Percentiles rank a stretch among this genome's conserved stretches.
Conservation (phyloP, 2,797 vertebrate genomes). For the Rhinophrynus dorsalis region DNA sequence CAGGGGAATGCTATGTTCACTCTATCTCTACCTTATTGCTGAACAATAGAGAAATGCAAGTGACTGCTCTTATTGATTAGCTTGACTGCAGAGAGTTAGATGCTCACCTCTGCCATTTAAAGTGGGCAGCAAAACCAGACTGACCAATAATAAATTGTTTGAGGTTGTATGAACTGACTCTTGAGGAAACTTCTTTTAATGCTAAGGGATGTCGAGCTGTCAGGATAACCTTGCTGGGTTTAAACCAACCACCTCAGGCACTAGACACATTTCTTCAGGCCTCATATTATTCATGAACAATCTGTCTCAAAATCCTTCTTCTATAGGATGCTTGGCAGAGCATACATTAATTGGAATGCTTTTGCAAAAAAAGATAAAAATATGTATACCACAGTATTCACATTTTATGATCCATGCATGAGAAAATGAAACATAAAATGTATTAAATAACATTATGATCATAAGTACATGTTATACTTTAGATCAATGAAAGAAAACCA, state of each 20-base stretch:
- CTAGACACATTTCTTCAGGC: background rate
- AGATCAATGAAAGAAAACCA: no score
- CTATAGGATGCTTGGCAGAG: background rate
- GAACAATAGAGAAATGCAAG: conserved; percentile 69
- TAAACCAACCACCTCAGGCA: conserved; percentile 46
- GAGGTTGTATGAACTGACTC: conserved; percentile 68
- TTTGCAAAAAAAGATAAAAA: no score
- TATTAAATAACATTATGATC: no score
- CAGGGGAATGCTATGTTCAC: conserved; percentile 28
- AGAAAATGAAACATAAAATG: no score
- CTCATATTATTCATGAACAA: background rate
- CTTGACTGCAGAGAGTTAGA: conserved; percentile 66
- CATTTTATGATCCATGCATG: no score
- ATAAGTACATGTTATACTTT: no score
- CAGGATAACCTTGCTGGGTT: conserved; percentile 64
- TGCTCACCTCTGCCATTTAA: conserved; percentile 73
- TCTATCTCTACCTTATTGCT: conserved; percentile 58
- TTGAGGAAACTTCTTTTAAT: conserved; percentile 64
- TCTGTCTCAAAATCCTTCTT: no score
- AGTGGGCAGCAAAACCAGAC: conserved; percentile 74
- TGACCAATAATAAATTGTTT: conserved; percentile 74
- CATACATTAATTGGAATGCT: no score
- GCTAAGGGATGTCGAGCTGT: conserved; percentile 66
- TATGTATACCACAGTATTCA: no score
- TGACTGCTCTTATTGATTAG: conserved; percentile 75